Evolutionary conservation across 2,888 invertebrate species (phyloP), one percentile per base, ranked within the genome.

Genomic region (Hyposoter didymator): DNA sequence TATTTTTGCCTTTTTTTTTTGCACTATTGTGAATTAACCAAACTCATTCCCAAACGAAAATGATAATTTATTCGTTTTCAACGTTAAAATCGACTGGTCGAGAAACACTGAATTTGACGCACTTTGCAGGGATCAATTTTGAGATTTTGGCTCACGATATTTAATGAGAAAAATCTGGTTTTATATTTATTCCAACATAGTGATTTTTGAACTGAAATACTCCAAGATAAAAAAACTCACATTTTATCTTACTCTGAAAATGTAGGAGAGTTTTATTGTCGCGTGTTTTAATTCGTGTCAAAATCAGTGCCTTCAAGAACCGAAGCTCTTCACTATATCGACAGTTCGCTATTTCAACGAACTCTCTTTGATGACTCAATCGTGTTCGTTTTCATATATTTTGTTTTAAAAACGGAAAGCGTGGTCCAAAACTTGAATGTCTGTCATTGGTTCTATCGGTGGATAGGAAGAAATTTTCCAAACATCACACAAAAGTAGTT

Each of bases 351-450:
- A 59, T 28, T 59, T 14, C 14, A 28, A 59, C 28, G 59, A 59
- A 59, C 14, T 55, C 64, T 8, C 47, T 19, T 22, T 49, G 28
- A 28, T 47, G 28, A 47, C 35, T 12, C 47, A 62, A 14, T 49
- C 43, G 28, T 32, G n/a, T 69, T 55, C 32, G 32, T 78, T 47
- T 35, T 59, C n/a, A 28, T 28, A n/a, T 43, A 47, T 28, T 7
- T 39, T 66, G 39, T 69, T 69, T 69, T 32, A 7, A 47, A 75
- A 19, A 80, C 55, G 32, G 67, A 75, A 69, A 81, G 74, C 75
- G 75, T 49, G 81, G 75, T 81, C 81, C 81, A 81, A 81, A 74
- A 74, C 55, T 14, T 74, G 39, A 52, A 43, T 74, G 73, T 59
- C 74, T 55, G 12, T 52, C 32, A 43, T 19, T 19, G 14, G 43